phyloP scores from a whole-genome alignment of 2,888 invertebrate species.

The Uloborus plumipes region DNA sequence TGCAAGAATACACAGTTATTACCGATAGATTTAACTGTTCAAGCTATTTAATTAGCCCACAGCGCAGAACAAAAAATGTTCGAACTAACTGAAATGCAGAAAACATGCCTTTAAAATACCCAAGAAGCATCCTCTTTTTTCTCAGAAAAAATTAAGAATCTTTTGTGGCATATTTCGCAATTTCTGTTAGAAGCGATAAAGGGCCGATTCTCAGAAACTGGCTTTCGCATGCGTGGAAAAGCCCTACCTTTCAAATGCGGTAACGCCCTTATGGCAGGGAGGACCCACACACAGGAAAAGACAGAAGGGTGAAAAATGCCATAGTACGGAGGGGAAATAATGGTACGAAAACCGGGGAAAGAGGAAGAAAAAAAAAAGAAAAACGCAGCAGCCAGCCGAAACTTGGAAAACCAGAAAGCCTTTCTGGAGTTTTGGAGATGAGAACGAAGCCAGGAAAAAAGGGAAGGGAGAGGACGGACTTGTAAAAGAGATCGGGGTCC shows the following conservation, averaged over 20 bases:
- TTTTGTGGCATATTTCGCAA: too few relatives aligned
- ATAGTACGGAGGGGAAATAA: constrained; percentile 33
- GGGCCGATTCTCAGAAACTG: too few relatives aligned
- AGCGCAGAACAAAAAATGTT: too few relatives aligned
- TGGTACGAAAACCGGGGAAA: constrained; percentile 8
- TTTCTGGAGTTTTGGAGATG: constrained; percentile 58
- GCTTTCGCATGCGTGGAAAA: constrained; percentile 29
- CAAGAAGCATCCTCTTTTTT: too few relatives aligned
- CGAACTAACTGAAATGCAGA: too few relatives aligned
- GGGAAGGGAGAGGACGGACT: constrained; percentile 19
- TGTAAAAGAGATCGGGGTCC: constrained; percentile 31
- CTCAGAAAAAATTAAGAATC: too few relatives aligned
- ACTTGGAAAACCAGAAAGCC: constrained; percentile 53
- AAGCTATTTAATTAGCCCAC: too few relatives aligned
- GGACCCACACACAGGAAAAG: constrained; percentile 11
- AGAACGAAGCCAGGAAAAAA: constrained; percentile 24
- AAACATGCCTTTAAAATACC: too few relatives aligned
- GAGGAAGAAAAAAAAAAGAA: constrained; percentile 14
- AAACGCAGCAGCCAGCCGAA: constrained; percentile 29
- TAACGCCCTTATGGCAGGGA: constrained; percentile 32
- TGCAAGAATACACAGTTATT: too few relatives aligned
- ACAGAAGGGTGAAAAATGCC: constrained; percentile 52
- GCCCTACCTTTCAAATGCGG: constrained; percentile 49
- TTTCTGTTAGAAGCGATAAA: too few relatives aligned
- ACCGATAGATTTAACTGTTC: too few relatives aligned